Conservation (phyloP, 1,140 invertebrate species). For the Drosophila pallidifrons region DNA sequence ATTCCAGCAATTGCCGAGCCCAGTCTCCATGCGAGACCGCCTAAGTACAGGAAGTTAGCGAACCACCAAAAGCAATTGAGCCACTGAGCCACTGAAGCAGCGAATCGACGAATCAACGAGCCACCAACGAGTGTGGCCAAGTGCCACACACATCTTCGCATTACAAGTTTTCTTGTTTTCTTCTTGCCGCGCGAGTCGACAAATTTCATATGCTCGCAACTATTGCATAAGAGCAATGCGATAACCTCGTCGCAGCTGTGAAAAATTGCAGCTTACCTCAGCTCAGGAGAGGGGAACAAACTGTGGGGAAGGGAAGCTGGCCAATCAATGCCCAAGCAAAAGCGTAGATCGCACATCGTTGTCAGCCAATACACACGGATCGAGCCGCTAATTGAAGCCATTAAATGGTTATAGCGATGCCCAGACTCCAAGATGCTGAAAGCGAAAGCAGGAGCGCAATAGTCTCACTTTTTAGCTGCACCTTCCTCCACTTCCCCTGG, state of each 20-base stretch:
- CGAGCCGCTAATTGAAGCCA: slow-evolving; percentile 77
- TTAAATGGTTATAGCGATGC: slow-evolving; percentile 64
- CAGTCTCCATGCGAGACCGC: slow-evolving; percentile 28
- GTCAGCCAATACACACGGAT: slow-evolving; percentile 67
- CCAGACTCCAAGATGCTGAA: slow-evolving; percentile 21
- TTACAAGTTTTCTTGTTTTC: slow-evolving; percentile 34
- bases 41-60: slow-evolving; percentile 36
- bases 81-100: not conserved
- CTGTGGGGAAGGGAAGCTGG: slow-evolving; percentile 1
- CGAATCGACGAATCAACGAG: not conserved
- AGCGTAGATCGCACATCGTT: slow-evolving; percentile 70
- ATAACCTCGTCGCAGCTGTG: slow-evolving; percentile 73
- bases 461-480: slow-evolving; percentile 60
- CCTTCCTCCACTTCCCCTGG: not conserved
- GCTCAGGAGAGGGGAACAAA: slow-evolving; percentile 11
- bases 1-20: slow-evolving; percentile 24
- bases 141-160: slow-evolving; percentile 43
- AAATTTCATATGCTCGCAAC: slow-evolving; percentile 59
- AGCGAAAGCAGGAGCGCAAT: slow-evolving; percentile 65
- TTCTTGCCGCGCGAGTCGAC: slow-evolving; percentile 27
- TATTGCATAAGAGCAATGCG: slow-evolving; percentile 68
- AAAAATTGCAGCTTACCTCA: slow-evolving; percentile 44
- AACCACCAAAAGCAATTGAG: slow-evolving; percentile 9
- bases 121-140: slow-evolving; percentile 18
- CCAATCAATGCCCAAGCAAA: slow-evolving; percentile 63